Evolutionary conservation across 2,888 invertebrate species (phyloP).

Genomic region (Torymus auratus): DNA sequence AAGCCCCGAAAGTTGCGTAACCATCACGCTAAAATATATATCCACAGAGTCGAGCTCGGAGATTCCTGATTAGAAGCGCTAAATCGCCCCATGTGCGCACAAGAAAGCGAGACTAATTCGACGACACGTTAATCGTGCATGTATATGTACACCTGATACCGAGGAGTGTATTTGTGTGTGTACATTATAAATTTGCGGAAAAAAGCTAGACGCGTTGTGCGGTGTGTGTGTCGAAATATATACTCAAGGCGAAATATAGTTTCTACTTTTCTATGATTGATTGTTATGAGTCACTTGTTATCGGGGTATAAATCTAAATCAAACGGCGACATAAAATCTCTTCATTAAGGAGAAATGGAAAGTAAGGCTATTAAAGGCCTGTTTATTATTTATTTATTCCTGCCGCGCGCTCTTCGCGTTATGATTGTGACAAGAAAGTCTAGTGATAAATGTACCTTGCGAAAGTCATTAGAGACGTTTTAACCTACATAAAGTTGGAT

Average conservation of each 20-base stretch:
- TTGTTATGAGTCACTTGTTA: background rate
- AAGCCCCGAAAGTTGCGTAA: conserved; percentile 53
- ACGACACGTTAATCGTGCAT: background rate
- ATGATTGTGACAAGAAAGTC: too few species aligned
- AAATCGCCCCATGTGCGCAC: too few species aligned
- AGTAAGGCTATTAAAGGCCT: background rate
- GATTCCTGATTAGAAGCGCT: conserved; percentile 14
- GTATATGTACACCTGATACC: background rate
- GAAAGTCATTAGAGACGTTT: too few species aligned
- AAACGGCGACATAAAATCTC: conserved; percentile 13
- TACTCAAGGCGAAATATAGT: too few species aligned
- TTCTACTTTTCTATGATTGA: conserved; percentile 4
- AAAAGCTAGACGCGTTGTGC: too few species aligned
- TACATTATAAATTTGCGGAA: too few species aligned
- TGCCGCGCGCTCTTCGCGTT: too few species aligned
- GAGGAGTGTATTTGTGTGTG: background rate
- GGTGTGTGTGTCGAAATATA: too few species aligned
- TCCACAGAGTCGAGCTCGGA: background rate
- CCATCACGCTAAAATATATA: background rate
- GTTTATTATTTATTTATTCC: conserved; percentile 5
- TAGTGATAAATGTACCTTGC: too few species aligned
- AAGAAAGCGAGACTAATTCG: conserved; percentile 29
- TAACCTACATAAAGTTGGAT: too few species aligned
- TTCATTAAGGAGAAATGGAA: conserved; percentile 16
- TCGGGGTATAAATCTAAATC: conserved; percentile 5